phyloP scores from a whole-genome alignment of 2,113 vertebrate species.

The Sinocyclocheilus anshuiensis region DNA sequence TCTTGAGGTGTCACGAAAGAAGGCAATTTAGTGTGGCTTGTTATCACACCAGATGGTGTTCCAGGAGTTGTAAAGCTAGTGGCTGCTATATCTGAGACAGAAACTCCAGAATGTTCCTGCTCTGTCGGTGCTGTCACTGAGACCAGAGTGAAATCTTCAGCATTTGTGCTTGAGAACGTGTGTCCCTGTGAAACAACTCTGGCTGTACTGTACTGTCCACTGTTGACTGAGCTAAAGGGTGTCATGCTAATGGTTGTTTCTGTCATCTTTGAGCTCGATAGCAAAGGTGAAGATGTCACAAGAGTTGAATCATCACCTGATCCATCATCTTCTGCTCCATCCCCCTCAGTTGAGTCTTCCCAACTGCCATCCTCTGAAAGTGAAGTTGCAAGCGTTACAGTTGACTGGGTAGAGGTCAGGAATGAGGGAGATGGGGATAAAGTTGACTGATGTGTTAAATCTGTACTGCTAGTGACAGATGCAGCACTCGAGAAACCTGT shows the following conservation, averaged over 20 bases:
- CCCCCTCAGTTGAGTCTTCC: conserved; percentile 41
- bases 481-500: conserved; percentile 11
- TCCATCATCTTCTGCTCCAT: conserved; percentile 46
- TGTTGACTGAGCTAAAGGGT: conserved; percentile 9
- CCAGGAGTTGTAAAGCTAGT: conserved; percentile 24
- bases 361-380: conserved; percentile 46
- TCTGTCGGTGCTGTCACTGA: not conserved
- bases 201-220: not conserved
- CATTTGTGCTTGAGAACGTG: conserved; percentile 26
- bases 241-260: not conserved
- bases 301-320: conserved; percentile 45
- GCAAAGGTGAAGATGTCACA: conserved; percentile 23
- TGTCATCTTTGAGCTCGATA: not conserved
- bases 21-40: conserved; percentile 48
- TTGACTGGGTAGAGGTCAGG: conserved; percentile 20
- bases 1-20: conserved; percentile 23
- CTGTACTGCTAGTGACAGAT: conserved; percentile 21
- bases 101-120: not conserved
- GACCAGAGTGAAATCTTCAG: not conserved
- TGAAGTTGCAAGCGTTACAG: not conserved
- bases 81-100: conserved; percentile 2
- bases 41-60: conserved; percentile 44
- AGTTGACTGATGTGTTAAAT: conserved; percentile 15
- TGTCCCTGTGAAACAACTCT: conserved; percentile 16
- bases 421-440: not conserved